phyloP scores from a whole-genome alignment of 1,140 invertebrate species.

The Mactra quadrangularis region DNA sequence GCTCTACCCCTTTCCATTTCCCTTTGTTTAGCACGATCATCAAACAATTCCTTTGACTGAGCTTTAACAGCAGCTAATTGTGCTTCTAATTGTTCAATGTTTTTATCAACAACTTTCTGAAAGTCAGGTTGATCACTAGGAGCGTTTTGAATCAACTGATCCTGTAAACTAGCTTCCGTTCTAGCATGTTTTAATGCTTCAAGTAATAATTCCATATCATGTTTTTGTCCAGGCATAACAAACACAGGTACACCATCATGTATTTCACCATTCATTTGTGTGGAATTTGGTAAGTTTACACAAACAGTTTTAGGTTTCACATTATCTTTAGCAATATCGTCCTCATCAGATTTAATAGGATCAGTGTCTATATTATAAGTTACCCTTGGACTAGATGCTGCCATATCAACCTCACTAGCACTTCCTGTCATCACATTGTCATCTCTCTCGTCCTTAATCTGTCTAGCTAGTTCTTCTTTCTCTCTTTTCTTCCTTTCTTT shows the following conservation, averaged over 20 bases:
- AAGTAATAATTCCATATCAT: conserved; percentile 68
- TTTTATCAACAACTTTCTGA: conserved; percentile 50
- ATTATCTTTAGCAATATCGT: conserved; percentile 46
- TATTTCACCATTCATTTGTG: conserved; percentile 51
- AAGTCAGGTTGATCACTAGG: conserved; percentile 54
- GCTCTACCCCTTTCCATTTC: conserved; percentile 40
- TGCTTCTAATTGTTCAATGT: conserved; percentile 54
- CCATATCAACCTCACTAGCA: conserved; percentile 59
- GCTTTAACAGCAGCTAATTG: conserved; percentile 58
- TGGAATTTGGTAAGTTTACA: conserved; percentile 30
- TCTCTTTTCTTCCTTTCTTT: conserved; percentile 61
- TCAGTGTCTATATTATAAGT: conserved; percentile 31
- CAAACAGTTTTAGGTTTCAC: conserved; percentile 11
- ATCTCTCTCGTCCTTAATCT: conserved; percentile 58
- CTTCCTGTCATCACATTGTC: conserved; percentile 59
- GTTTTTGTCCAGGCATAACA: conserved; percentile 67
- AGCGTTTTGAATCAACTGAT: conserved; percentile 58
- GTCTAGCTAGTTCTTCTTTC: conserved; percentile 55
- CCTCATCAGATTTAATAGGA: conserved; percentile 60
- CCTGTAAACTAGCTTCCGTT: conserved; percentile 69
- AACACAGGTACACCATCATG: conserved; percentile 64
- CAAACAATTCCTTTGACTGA: conserved; percentile 59
- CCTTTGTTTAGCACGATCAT: conserved; percentile 20
- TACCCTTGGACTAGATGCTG: conserved; percentile 13
- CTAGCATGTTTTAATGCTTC: conserved; percentile 72